phyloP scores from a whole-genome alignment of 1,140 invertebrate genomes.

The Pentalonia nigronervosa region DNA sequence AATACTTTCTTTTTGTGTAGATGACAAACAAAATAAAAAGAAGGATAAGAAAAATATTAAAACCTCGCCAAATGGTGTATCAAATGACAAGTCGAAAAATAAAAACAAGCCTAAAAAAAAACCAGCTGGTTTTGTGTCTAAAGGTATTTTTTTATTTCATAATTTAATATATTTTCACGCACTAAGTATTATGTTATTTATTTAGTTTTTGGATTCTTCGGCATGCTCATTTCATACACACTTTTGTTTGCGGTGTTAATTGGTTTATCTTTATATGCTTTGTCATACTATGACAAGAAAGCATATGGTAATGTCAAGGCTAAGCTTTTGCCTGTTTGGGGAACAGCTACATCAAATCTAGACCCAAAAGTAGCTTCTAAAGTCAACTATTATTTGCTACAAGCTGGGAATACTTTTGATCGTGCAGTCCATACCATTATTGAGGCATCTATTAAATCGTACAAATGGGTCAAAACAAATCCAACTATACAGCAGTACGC shows the following conservation, averaged over 20 bases:
- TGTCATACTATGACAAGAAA: constrained; percentile 55
- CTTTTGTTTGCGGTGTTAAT: constrained; percentile 23
- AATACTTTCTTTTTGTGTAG: not conserved
- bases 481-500: constrained; percentile 49
- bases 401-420: constrained; percentile 46
- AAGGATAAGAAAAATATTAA: constrained; percentile 42
- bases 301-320: constrained; percentile 40
- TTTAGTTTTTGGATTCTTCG: constrained; percentile 51
- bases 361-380: constrained; percentile 52
- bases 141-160: not conserved
- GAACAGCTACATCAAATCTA: constrained; percentile 45
- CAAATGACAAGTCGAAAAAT: constrained; percentile 46
- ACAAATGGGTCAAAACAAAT: constrained; percentile 51
- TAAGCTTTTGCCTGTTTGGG: constrained; percentile 37
- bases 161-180: not conserved
- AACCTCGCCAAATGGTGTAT: constrained; percentile 5
- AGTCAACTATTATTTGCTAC: constrained; percentile 40
- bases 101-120: constrained; percentile 42
- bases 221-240: constrained; percentile 45
- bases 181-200: not conserved
- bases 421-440: constrained; percentile 11
- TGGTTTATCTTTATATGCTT: constrained; percentile 23
- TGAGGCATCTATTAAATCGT: constrained; percentile 46
- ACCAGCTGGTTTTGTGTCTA: constrained; percentile 40
- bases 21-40: constrained; percentile 53